Conservation (phyloP, 2,888 invertebrate species). For the Acleris laterana region DNA sequence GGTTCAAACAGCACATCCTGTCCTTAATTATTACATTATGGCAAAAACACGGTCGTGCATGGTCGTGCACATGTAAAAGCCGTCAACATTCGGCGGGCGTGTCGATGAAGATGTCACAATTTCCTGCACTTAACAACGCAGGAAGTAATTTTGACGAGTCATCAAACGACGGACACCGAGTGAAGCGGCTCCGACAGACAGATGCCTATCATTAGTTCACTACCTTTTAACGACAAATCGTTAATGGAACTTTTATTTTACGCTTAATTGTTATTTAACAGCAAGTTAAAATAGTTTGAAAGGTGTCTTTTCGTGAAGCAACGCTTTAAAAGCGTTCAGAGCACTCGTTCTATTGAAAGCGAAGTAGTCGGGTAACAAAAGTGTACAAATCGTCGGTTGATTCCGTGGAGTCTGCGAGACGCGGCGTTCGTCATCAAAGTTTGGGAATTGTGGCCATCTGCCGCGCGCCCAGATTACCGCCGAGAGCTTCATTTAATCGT, state of each 20-base stretch:
- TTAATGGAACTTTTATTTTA: slow-evolving; percentile 45
- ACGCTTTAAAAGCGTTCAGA: slow-evolving; percentile 52
- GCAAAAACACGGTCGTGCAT: background rate
- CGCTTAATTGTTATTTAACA: slow-evolving; percentile 37
- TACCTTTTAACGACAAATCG: slow-evolving; percentile 51
- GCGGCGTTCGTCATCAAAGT: slow-evolving; percentile 79
- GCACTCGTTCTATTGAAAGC: slow-evolving; percentile 56
- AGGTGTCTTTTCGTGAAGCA: slow-evolving; percentile 24
- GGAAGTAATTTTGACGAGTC: slow-evolving; percentile 83
- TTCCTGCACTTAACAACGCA: slow-evolving; percentile 83
- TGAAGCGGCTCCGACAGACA: slow-evolving; percentile 63
- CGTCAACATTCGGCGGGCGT: slow-evolving; percentile 73
- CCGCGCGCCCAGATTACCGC: slow-evolving; percentile 80
- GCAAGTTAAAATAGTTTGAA: slow-evolving; percentile 12
- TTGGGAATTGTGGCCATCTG: slow-evolving; percentile 82
- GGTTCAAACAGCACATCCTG: too few species aligned
- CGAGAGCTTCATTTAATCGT: slow-evolving; percentile 82
- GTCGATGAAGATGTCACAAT: slow-evolving; percentile 80
- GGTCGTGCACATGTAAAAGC: slow-evolving; percentile 48
- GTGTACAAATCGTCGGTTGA: slow-evolving; percentile 70
- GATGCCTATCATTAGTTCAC: slow-evolving; percentile 66
- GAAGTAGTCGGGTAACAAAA: slow-evolving; percentile 68
- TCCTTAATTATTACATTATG: too few species aligned
- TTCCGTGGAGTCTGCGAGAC: slow-evolving; percentile 57
- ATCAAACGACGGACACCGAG: slow-evolving; percentile 78